Percentiles rank a stretch among this genome's conserved stretches.
Conservation (phyloP, 2,797 vertebrate species). For the Zalophus californianus region DNA sequence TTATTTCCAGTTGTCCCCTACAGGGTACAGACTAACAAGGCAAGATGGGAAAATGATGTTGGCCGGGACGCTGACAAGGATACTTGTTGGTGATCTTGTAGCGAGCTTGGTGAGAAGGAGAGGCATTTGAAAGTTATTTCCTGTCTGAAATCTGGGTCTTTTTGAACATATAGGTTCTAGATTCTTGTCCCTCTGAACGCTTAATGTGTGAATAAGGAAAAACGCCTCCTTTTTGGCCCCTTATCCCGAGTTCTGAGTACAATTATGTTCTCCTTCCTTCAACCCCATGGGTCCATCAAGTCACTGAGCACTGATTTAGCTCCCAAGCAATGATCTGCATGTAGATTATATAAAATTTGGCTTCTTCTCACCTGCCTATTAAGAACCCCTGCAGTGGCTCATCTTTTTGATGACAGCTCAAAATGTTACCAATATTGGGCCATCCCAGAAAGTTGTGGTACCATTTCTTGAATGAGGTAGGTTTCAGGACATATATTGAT, state of each 20-base stretch:
- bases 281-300: rapidly evolving
- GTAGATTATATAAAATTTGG: background rate
- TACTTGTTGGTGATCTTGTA: background rate
- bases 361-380: background rate
- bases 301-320: background rate
- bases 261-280: background rate
- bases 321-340: background rate
- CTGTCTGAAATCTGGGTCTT: background rate
- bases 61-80: background rate
- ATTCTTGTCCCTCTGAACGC: background rate
- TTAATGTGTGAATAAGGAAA: background rate
- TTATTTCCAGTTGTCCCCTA: background rate
- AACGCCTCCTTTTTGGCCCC: background rate
- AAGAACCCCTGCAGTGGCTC: background rate
- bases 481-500: background rate
- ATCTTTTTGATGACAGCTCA: background rate
- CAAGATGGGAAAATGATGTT: background rate
- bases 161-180: background rate
- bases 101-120: background rate
- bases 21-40: background rate
- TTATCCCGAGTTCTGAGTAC: background rate
- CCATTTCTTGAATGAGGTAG: background rate
- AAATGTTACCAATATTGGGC: background rate
- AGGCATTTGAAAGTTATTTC: background rate
- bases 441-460: background rate